These are phyloP conservation scores for Lasioglossum pauxillum DNA, from an alignment of 2,888 invertebrate species.

Conservation along the genomic window DNA sequence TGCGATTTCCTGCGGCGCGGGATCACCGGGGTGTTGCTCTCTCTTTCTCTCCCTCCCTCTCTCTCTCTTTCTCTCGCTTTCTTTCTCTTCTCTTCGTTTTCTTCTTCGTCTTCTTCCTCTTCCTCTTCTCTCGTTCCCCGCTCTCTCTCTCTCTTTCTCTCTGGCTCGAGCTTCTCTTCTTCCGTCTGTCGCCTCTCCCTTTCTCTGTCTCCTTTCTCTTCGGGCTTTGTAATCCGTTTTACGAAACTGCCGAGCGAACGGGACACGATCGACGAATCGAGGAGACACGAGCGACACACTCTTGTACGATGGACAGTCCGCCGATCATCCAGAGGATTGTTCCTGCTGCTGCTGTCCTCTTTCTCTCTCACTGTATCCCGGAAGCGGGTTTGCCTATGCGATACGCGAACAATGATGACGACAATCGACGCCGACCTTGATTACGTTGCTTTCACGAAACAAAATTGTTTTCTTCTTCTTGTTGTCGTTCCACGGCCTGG, in stretches of 20 bases:
- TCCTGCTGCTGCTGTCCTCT: background rate
- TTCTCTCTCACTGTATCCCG: constrained; percentile 17
- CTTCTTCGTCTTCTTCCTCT: constrained; percentile 46
- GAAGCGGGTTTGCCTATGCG: constrained; percentile 62
- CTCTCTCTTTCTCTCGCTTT: too few species aligned
- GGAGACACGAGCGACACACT: constrained; percentile 11
- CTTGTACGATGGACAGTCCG: background rate
- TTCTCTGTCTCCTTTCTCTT: constrained; percentile 76
- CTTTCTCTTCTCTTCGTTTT: constrained; percentile 2
- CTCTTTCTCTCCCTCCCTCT: constrained; percentile 35
- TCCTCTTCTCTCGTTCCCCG: constrained; percentile 51
- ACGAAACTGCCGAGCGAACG: constrained; percentile 74
- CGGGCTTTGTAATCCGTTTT: constrained; percentile 81
- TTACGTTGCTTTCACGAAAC: constrained; percentile 50
- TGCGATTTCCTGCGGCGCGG: constrained; percentile 52
- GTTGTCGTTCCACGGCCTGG: background rate
- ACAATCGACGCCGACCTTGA: constrained; percentile 57
- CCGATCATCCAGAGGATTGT: too few species aligned
- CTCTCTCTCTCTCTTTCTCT: constrained; percentile 14
- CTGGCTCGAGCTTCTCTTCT: constrained; percentile 26
- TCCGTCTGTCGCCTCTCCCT: constrained; percentile 64
- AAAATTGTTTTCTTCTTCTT: constrained; percentile 33
- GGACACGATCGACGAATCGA: constrained; percentile 39
- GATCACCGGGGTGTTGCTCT: constrained; percentile 37
- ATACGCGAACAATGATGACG: constrained; percentile 4